Base-by-base conservation (phyloP, 2,113 vertebrate species). In the Centrocercus urophasianus region DNA sequence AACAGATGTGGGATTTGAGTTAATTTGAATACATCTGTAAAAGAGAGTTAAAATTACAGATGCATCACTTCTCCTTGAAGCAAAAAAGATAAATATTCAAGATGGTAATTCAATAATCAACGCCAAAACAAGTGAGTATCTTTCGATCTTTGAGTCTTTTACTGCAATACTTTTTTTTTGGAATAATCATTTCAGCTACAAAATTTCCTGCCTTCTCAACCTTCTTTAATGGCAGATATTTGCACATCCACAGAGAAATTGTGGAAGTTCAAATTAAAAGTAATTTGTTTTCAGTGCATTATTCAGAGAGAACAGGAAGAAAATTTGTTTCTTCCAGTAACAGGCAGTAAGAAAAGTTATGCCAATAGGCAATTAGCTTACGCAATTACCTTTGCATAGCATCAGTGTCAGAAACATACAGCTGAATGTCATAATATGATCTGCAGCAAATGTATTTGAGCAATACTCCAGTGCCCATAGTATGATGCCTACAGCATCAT, bases 141-240 rank as follows among this genome's bases (percentile, higher is more conserved):
- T 36, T 36, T 36, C 7, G 36, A 36, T 36, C 36, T 79, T 64
- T 43, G 0, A 80, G 11, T 27, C 69, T 60, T 86, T 86, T 83
- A 10, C 30, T 45, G n/a, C 75, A 83, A 86, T 63, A 4, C 0
- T 4, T 54, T 76, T 38, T 38, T 69, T 50, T 69, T 32, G 54
- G 16, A 73, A 45, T 42, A 89, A 67, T 28, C 63, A 57, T 56
- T 32, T 88, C 82, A 93, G 82, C 89, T 88, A 86, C 63, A 93
- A 87, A 84, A 83, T 90, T 78, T 96, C 69, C 69, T 93, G 80
- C 67, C 71, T 93, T 60, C 43, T 22, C 86, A 21, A 32, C 75
- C 90, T 96, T 86, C 69, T 95, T 47, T 69, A 95, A 94, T 65
- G 88, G 63, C 61, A 95, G 42, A 92, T 78, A 8, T 94, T 93